Conservation (phyloP, 2,113 vertebrate genomes). For the Salminus brasiliensis region DNA sequence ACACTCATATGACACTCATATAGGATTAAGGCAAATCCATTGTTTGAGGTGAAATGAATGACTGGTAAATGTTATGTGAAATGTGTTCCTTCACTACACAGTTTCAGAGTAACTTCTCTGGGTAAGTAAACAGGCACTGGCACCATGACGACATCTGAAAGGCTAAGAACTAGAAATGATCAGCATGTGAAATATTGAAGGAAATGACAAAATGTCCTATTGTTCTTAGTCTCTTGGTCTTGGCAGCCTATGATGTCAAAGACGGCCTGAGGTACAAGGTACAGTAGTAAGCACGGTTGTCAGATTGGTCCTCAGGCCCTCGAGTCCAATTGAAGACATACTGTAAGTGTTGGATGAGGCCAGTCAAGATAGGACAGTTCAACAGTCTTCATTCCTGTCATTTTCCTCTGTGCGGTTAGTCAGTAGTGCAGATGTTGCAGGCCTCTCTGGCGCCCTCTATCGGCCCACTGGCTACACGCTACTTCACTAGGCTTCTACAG, state of each 20-base stretch:
- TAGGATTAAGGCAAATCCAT: not conserved
- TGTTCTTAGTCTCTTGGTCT: not conserved
- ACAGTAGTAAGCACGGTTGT: not conserved
- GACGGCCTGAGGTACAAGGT: not conserved
- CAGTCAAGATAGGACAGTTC: not conserved
- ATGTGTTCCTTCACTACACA: not conserved
- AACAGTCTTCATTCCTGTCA: not conserved
- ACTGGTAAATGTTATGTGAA: not conserved
- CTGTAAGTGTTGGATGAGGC: not conserved
- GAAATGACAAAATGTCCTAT: not conserved
- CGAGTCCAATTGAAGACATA: not conserved
- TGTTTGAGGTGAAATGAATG: not conserved
- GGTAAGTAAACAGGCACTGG: not conserved
- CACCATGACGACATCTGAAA: not conserved
- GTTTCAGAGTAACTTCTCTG: not conserved
- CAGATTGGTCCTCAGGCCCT: not conserved
- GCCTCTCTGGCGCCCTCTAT: not conserved
- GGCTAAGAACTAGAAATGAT: not conserved
- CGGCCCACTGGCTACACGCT: not conserved
- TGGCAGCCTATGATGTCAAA: not conserved
- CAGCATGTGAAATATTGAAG: not conserved
- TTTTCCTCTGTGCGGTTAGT: not conserved
- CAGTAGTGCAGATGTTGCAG: not conserved
- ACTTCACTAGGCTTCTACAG: constrained; percentile 29
- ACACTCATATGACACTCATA: not conserved